These are phyloP conservation scores for Serripes groenlandicus DNA, from an alignment of 2,888 invertebrate species.

Conservation along the genomic window DNA sequence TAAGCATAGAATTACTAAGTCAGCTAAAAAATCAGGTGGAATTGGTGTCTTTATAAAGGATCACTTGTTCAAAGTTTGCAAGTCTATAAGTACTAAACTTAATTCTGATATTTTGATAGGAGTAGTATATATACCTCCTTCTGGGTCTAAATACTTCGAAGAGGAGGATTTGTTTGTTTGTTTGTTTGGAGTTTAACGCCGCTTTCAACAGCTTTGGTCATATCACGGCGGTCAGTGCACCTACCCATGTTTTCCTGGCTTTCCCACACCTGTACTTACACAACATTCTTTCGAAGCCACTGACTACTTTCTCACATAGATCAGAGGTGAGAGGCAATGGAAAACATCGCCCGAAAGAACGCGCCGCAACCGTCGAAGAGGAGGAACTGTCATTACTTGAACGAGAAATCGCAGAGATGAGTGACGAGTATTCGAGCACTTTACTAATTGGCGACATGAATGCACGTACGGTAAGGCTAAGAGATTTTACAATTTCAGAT, in stretches of 20 bases:
- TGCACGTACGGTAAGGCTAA: neutral
- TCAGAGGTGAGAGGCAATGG: too few relatives aligned
- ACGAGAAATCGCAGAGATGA: neutral
- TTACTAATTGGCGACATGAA: slow-evolving; percentile 15
- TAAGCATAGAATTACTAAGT: slow-evolving; percentile 15
- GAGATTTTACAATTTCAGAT: slow-evolving; percentile 9
- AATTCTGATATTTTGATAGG: slow-evolving; percentile 1
- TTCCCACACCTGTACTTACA: too few relatives aligned
- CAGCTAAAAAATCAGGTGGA: slow-evolving; percentile 22
- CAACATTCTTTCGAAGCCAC: too few relatives aligned
- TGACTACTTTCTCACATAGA: too few relatives aligned
- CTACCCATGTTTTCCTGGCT: too few relatives aligned
- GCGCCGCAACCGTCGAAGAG: too few relatives aligned
- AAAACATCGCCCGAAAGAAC: too few relatives aligned
- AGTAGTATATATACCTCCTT: slow-evolving; percentile 13
- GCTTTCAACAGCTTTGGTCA: too few relatives aligned
- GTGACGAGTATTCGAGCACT: neutral
- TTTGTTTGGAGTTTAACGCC: too few relatives aligned
- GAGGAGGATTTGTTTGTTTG: too few relatives aligned
- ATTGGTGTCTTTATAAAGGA: slow-evolving; percentile 19
- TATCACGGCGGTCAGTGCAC: too few relatives aligned
- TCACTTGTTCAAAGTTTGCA: neutral
- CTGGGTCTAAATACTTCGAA: slow-evolving; percentile 11
- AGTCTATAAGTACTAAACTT: neutral
- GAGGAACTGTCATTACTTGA: neutral